phyloP scores from a whole-genome alignment of 2,888 invertebrate species.

The Notocelia uddmanniana region DNA sequence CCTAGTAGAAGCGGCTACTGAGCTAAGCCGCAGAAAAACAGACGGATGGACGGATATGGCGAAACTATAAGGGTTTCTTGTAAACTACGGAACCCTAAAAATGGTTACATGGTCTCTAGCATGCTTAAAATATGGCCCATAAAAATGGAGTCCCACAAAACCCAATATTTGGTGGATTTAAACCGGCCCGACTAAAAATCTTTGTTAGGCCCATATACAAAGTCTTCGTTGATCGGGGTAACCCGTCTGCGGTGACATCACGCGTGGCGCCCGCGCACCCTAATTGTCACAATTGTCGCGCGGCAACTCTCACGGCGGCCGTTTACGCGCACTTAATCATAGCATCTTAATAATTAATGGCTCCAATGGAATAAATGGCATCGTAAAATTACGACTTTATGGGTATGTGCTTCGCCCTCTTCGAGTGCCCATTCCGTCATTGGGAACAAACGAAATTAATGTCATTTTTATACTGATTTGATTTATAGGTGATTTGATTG shows the following conservation, averaged over 20 bases:
- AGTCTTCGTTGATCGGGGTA: conserved; percentile 9
- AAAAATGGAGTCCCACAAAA: too few relatives aligned
- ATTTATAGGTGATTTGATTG: background rate
- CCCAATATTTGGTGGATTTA: too few relatives aligned
- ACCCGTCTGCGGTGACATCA: conserved; percentile 72
- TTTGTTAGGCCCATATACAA: background rate
- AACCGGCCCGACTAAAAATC: too few relatives aligned
- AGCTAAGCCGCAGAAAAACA: too few relatives aligned
- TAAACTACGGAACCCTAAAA: too few relatives aligned
- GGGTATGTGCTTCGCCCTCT: conserved; percentile 52
- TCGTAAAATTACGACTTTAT: conserved; percentile 58
- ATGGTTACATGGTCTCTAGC: too few relatives aligned
- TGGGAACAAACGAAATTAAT: conserved; percentile 32
- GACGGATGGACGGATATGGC: too few relatives aligned
- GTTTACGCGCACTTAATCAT: conserved; percentile 69
- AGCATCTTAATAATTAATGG: conserved; percentile 71
- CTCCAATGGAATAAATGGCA: conserved; percentile 63
- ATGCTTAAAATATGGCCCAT: too few relatives aligned
- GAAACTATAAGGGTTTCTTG: too few relatives aligned
- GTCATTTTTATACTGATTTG: conserved; percentile 17
- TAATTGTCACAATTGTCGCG: conserved; percentile 82
- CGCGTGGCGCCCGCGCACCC: conserved; percentile 76
- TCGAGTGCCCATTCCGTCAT: conserved; percentile 43
- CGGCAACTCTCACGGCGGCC: conserved; percentile 60
- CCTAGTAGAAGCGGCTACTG: too few relatives aligned